Evolutionary conservation across 2,888 invertebrate genomes (phyloP), one percentile per base, ranked within the genome.

Genomic region (Harpagoxenus sublaevis): DNA sequence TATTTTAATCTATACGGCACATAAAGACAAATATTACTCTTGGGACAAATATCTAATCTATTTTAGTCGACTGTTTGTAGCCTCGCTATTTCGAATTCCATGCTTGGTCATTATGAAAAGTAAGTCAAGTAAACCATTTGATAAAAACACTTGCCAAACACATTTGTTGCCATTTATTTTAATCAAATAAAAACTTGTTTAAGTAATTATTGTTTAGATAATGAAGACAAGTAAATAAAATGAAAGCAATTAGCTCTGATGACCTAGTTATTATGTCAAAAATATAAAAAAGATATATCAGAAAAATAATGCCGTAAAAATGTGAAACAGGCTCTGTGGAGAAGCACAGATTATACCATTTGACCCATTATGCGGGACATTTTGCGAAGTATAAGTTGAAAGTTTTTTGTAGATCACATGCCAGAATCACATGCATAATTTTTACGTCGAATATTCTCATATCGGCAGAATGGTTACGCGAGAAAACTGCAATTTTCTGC

Each of bases 21-120:
- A 62, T 77, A 39, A 86, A 85, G 71, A 74, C 75, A 89, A 90
- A 89, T 89, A 90, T 89, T 90, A 83, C 86, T 75, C 31, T 89
- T 90, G 87, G 90, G 90, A 90, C 89, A 90, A 86, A 86, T 89
- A 78, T 70, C 65, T 51, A 5, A 53, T 81, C 70, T 79, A 81
- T 65, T 84, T 83, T 83, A 48, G n/a, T 23, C 12, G 66, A 12
- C n/a, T 35, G 23, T 55, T 42, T 42, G 60, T 28, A 35, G 39
- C 18, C 23, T n/a, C 48, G n/a, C 57, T 68, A 15, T 68, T 51
- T 42, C 55, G 12, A 39, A 63, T 81, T 81, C 68, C 65, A 60
- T 51, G 79, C 39, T 73, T 60, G 73, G 39, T 39, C n/a, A 51
- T 39, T 73, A 12, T 12, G 15, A 60, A 48, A 48, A 60, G 18